Conservation (phyloP, 2,888 invertebrate genomes). For the Plebejus melissa region DNA sequence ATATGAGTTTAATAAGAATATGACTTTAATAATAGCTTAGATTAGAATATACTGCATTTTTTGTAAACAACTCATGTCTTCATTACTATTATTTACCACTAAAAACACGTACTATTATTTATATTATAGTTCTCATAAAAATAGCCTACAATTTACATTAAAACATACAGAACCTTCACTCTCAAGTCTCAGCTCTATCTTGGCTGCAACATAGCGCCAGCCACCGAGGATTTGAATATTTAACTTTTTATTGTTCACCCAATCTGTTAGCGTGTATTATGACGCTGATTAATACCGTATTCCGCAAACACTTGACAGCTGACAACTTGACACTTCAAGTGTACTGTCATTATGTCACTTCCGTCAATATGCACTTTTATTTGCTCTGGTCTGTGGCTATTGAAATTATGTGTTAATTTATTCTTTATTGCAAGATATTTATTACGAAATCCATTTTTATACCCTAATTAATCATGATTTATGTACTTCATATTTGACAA, state of each 20-base stretch:
- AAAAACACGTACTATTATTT: too few species aligned
- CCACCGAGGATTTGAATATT: constrained; percentile 56
- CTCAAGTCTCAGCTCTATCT: background rate
- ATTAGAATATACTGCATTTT: background rate
- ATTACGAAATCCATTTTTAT: background rate
- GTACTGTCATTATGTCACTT: constrained; percentile 19
- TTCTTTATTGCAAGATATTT: background rate
- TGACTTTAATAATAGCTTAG: background rate
- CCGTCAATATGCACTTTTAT: constrained; percentile 14
- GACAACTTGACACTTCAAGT: constrained; percentile 22
- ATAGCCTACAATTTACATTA: background rate
- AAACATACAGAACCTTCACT: constrained; percentile 5
- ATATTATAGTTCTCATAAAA: background rate
- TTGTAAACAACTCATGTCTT: too few species aligned
- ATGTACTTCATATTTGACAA: too few species aligned
- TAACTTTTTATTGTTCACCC: constrained; percentile 52
- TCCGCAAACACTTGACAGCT: constrained; percentile 30
- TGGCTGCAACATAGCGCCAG: constrained; percentile 44
- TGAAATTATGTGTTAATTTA: background rate
- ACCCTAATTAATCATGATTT: background rate
- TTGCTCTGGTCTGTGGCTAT: background rate
- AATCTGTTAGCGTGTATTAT: constrained; percentile 30
- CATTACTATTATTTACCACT: too few species aligned
- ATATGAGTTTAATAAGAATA: too few species aligned
- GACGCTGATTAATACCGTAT: constrained; percentile 34